A percentile compares a stretch with the other conserved stretches of the same genome.
Evolutionary conservation across 2,113 vertebrate genomes (phyloP).

Genomic region (Pseudonaja textilis): DNA sequence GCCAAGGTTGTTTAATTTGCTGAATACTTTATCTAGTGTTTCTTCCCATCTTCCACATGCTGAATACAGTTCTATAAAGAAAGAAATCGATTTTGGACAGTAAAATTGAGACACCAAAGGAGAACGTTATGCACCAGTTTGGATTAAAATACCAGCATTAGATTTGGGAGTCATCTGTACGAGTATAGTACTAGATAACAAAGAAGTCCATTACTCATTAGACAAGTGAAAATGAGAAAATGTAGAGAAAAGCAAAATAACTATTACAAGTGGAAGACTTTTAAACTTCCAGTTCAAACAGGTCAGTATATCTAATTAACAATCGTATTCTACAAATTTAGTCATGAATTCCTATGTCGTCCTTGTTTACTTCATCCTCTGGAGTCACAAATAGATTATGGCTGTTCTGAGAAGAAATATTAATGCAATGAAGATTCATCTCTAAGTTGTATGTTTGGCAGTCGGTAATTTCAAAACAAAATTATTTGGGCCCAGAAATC

Average conservation of each 20-base stretch:
- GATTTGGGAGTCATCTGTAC: background rate
- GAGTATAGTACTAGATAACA: constrained; percentile 33
- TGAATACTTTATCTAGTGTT: constrained; percentile 51
- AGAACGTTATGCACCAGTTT: background rate
- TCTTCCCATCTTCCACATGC: constrained; percentile 28
- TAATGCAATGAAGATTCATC: background rate
- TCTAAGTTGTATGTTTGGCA: background rate
- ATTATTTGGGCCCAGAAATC: background rate
- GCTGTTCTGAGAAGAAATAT: background rate
- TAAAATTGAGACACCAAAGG: background rate
- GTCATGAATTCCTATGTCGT: constrained; percentile 32
- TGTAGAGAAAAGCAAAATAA: constrained; percentile 54
- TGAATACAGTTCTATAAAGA: constrained; percentile 38
- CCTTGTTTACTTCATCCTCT: constrained; percentile 42
- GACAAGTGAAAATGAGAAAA: constrained; percentile 70
- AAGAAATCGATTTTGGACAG: constrained; percentile 36
- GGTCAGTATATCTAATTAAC: constrained; percentile 63
- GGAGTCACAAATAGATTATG: constrained; percentile 28
- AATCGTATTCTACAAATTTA: constrained; percentile 49
- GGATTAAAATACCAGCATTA: background rate
- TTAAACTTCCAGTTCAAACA: constrained; percentile 47
- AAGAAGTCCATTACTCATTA: constrained; percentile 58
- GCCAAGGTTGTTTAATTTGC: constrained; percentile 29
- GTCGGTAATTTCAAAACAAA: background rate
- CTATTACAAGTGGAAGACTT: constrained; percentile 60